phyloP scores from a whole-genome alignment of 2,797 vertebrate species.

The Nyctalus aviator region DNA sequence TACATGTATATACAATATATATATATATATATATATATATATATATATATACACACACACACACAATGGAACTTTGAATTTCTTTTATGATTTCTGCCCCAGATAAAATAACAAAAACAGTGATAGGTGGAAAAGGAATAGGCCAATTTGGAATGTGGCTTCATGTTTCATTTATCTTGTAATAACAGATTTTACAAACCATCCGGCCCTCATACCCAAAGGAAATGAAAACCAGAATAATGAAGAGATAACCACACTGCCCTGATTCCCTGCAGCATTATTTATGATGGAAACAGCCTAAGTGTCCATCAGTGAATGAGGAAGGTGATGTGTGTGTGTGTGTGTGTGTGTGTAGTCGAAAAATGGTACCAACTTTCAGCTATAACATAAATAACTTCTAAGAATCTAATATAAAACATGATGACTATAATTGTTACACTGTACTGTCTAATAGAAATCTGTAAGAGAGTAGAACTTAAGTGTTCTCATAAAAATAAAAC shows the following conservation, averaged over 20 bases:
- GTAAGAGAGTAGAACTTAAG: background rate
- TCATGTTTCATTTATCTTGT: background rate
- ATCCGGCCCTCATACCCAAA: background rate
- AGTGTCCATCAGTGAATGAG: background rate
- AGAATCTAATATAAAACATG: background rate
- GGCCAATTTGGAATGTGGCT: conserved; percentile 5
- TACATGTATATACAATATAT: too few relatives aligned
- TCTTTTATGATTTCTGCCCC: background rate
- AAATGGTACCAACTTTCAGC: background rate
- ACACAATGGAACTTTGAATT: background rate
- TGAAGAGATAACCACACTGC: background rate
- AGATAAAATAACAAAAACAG: background rate
- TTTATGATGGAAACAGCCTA: background rate
- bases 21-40: too few relatives aligned
- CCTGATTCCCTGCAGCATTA: background rate
- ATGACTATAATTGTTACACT: background rate
- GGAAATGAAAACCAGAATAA: background rate
- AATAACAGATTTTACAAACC: background rate
- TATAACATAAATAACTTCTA: background rate
- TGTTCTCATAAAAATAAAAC: background rate
- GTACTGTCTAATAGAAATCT: background rate
- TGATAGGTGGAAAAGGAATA: background rate
- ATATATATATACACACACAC: too few relatives aligned
- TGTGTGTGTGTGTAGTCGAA: too few relatives aligned
- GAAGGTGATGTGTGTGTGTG: too few relatives aligned